Base-by-base conservation (phyloP, 2,797 vertebrate species). In the Sebastes hubbsi region DNA sequence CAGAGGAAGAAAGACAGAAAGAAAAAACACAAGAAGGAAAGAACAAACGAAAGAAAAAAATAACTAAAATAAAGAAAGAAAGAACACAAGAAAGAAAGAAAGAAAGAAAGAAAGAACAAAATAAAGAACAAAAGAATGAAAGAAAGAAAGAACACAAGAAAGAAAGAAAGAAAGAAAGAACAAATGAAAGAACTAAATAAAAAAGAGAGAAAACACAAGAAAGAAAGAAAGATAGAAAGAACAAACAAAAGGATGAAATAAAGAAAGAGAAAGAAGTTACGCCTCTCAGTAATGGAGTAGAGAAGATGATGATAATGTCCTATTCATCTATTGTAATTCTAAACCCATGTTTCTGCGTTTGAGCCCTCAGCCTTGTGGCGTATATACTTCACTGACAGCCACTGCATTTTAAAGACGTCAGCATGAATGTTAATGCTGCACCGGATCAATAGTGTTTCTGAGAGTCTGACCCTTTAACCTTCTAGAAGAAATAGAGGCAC, bases 391-490 rank as follows among this genome's bases (percentile, higher is more conserved):
- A 69, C 80, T 87, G 87, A 88, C 87, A 87, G 66, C 4, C 38
- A 4, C 61, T 77, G 81, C 81, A 83, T 90, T 88, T 84, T 74
- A 82, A 85, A 79, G 84, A 75, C 3, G 34, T 77, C 84, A 29
- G 77, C 78, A 75, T 83, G 74, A 88, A 91, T 91, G 83, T 78
- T 87, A 89, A 90, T 82, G 77, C 74, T 60, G n/a, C 20, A 16
- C 8, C 3, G 4, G 75, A 92, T 91, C 91, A 76, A 91, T 92
- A 84, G n/a, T 42, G 60, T 73, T 81, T 89, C 77, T 75, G 27
- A 11, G 78, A 81, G 38, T 82, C 27, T 82, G 83, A 87, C 78
- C 82, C 80, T 78, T 78, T 83, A 73, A 89, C 82, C 84, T 85
- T 88, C 29, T 49, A 1, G 6, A 70, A 70, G 67, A 77, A 70